These are phyloP conservation scores for Eurytoma adleriae DNA, from an alignment of 2,888 invertebrate genomes.

Conservation along the genomic window DNA sequence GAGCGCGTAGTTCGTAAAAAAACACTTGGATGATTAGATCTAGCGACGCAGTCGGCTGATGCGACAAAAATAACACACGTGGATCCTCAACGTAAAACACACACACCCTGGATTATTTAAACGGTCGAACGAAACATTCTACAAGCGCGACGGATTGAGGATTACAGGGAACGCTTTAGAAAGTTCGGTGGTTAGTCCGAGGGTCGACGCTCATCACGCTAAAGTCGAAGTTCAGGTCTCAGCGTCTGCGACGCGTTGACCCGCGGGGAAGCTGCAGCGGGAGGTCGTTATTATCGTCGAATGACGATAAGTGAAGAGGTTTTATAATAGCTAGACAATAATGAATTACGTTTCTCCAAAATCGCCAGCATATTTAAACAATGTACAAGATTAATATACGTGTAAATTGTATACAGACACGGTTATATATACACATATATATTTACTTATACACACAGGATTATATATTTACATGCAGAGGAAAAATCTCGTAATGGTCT, in stretches of 20 bases:
- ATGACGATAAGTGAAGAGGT: conserved; percentile 47
- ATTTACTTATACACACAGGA: conserved; percentile 45
- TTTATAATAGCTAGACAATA: conserved; percentile 63
- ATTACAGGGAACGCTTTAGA: conserved; percentile 51
- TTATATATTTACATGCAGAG: conserved; percentile 51
- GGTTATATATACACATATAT: conserved; percentile 46
- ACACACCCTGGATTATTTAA: conserved; percentile 17
- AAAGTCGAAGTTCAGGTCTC: not conserved
- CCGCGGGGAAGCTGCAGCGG: not conserved
- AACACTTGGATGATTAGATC: conserved; percentile 9
- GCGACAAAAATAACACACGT: conserved; percentile 23
- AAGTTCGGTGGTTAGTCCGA: conserved; percentile 22
- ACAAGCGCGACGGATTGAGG: conserved; percentile 29
- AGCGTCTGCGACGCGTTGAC: not conserved
- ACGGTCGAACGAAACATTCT: conserved; percentile 27
- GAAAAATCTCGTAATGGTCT: conserved; percentile 14
- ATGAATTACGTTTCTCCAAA: conserved; percentile 56
- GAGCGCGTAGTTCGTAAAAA: not conserved
- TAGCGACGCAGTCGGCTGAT: not conserved
- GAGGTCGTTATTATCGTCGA: conserved; percentile 44
- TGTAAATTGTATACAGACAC: conserved; percentile 59
- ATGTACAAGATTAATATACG: conserved; percentile 58
- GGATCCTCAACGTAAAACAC: no score
- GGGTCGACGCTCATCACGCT: conserved; percentile 9
- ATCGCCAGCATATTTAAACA: conserved; percentile 49